Evolutionary conservation across 2,113 vertebrate genomes (phyloP), one percentile per base, ranked within the genome.

Genomic region (Centropristis striata): DNA sequence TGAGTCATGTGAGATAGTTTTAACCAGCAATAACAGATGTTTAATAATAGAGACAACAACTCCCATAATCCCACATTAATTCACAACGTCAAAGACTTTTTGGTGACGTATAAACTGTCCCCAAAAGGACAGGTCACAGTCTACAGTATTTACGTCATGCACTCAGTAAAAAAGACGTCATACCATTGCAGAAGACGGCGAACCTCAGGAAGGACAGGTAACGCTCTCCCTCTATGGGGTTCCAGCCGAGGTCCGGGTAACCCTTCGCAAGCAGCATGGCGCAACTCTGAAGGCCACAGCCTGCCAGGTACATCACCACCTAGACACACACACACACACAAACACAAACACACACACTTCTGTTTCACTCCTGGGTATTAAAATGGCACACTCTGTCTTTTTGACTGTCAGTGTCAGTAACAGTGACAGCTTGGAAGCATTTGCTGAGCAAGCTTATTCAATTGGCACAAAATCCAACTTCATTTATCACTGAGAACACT

Each of bases 201-300:
- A 99, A 99, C 75, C 98, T 95, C 88, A 99, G 89, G 94, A 99
- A 99, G 23, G 97, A 97, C 61, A 99, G 94, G 81, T 98, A 99
- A 32, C 98, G 98, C 88, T 99, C 98, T 70, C 97, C 98, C 90
- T 99, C 98, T 53, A 98, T 99, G 25, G 98, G 98, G 92, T 99
- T 99, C 98, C 98, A 99, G 79, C 97, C 97, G 10, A 99, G 94
- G 46, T 99, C 98, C 65, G 98, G 98, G 90, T 99, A 99, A 46
- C 98, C 98, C 89, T 96, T 97, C 46, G 97, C 96, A 85, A 99
- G 86, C 64, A 99, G 92, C 86, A 98, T 96, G 55, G 96, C 96
- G 81, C 98, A 99, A 66, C 97, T 98, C 93, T 99, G 98, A 16
- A 99, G 95, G 25, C 98, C 98, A 88, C 98, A 99, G 37, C 95